Conservation (phyloP, 2,113 vertebrate species). For the Vanacampus margaritifer region DNA sequence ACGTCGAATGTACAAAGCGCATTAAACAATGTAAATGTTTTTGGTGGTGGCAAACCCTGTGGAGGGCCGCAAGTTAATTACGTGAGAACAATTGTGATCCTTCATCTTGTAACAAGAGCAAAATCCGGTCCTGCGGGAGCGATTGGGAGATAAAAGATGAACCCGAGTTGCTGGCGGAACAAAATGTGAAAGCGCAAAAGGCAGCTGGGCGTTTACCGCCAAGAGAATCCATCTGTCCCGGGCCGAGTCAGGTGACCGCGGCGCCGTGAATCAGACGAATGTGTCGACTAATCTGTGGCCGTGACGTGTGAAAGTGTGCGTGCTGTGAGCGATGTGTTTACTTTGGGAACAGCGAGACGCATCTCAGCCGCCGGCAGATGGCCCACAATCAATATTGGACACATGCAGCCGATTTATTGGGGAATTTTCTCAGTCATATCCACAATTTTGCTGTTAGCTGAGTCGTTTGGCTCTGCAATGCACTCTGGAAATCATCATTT, state of each 20-base stretch:
- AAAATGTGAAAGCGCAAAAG: not conserved
- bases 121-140: not conserved
- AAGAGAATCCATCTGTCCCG: not conserved
- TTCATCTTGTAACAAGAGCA: not conserved
- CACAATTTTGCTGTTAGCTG: not conserved
- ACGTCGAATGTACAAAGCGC: too few species aligned
- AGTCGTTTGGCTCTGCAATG: not conserved
- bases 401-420: not conserved
- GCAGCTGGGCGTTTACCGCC: not conserved
- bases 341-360: not conserved
- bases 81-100: not conserved
- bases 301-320: not conserved
- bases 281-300: not conserved
- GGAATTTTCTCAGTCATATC: not conserved
- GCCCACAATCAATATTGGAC: not conserved
- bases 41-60: not conserved
- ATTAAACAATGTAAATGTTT: not conserved
- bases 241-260: not conserved
- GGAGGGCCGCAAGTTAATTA: not conserved
- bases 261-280: not conserved
- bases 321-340: not conserved
- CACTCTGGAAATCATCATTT: not conserved
- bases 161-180: not conserved
- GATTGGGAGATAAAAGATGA: not conserved
- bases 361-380: slow-evolving; percentile 1